Base-by-base conservation (phyloP, 2,888 invertebrate species). In the Patella depressa region DNA sequence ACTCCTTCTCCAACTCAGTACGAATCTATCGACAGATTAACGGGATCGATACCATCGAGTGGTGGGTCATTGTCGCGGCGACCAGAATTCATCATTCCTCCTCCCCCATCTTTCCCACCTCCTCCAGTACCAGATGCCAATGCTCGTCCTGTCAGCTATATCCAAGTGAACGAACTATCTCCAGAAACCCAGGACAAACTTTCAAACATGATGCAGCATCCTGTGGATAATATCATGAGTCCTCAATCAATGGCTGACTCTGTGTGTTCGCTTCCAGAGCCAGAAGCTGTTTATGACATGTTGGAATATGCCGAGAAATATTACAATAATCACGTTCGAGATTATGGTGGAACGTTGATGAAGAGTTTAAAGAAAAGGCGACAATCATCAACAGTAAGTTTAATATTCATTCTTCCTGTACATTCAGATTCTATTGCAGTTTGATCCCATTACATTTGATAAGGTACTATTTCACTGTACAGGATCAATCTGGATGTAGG, bases 271-370 rank as follows among this genome's bases (percentile, higher is more conserved):
- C 78, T 7, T 72, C 79, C n/a, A 17, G 83, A 81, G 15, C 71
- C 77, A 53, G 83, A 83, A 54, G 78, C 78, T 12, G 72, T 94
- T 86, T 96, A 95, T 89, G 97, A 97, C 89, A 95, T 98, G 90
- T 93, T 96, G 0, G 97, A 98, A 89, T 98, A 97, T 92, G 98
- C 98, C n/a, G 96, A 97, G 88, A 95, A 95, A 81, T 96, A 96
- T 92, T 98, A 96, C 92, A 98, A 98, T 91, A 94, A 95, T 76
- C 98, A 98, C 87, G 84, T 89, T 34, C 84, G 88, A 65, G 91
- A 91, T 78, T 78, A 84, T 45, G 89, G 89, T 71, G 89, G 89
- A 53, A 87, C 89, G 9, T 74, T 90, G 59, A 88, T 88, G 81
- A 90, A 89, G 79, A 87, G 86, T 73, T 81, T 90, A 77, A 88